A percentile compares a stretch with the other conserved stretches of the same genome.
phyloP scores from a whole-genome alignment of 1,140 invertebrate genomes.

The Drosophila kanapiae region DNA sequence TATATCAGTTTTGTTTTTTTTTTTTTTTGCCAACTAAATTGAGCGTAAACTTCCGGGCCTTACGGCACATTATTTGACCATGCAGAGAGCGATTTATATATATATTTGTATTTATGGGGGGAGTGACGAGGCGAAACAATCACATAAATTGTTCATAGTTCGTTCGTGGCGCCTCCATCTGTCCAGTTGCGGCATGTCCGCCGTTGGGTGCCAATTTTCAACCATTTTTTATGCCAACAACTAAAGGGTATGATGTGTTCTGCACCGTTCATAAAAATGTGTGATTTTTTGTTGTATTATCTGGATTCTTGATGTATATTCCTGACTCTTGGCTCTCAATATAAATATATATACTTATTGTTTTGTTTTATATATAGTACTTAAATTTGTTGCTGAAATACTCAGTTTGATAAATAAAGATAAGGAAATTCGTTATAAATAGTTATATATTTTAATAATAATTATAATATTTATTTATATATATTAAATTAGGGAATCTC shows the following conservation, averaged over 20 bases:
- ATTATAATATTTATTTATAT: no score
- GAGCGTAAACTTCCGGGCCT: conserved; percentile 60
- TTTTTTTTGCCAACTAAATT: conserved; percentile 63
- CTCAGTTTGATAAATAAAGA: no score
- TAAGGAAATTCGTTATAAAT: no score
- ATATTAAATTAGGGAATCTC: no score
- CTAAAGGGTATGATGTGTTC: not conserved
- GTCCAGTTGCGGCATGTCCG: conserved; percentile 11
- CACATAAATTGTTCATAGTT: conserved; percentile 58
- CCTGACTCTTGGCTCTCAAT: no score
- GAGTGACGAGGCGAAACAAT: conserved; percentile 22
- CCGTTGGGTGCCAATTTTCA: conserved; percentile 10
- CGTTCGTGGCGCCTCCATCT: conserved; percentile 18
- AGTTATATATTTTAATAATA: no score
- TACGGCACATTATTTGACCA: conserved; percentile 58
- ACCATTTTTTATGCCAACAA: not conserved
- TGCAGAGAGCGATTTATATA: conserved; percentile 18
- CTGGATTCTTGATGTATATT: no score
- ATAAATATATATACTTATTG: no score
- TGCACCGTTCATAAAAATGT: not conserved
- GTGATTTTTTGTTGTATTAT: not conserved
- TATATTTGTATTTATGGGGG: conserved; percentile 5
- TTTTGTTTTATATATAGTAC: no score
- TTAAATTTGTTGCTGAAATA: no score
- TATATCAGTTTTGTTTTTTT: conserved; percentile 23